Evolutionary conservation across 1,140 invertebrate species (phyloP).

Genomic region (Meteorus sp.): DNA sequence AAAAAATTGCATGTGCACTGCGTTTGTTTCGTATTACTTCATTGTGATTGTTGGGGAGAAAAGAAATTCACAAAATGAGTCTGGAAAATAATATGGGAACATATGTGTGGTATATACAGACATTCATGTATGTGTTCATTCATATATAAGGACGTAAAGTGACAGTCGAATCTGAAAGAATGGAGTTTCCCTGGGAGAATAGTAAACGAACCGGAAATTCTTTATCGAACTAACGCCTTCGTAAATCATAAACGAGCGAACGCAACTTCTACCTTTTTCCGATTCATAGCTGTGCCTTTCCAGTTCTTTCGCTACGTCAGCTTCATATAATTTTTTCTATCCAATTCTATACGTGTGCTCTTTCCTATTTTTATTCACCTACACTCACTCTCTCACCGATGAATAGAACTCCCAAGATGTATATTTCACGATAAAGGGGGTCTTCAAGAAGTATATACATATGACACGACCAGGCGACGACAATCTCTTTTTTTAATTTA

Average conservation of each 20-base stretch:
- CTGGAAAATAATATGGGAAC: too few relatives aligned
- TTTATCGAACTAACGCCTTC: conserved; percentile 50
- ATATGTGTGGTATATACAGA: too few relatives aligned
- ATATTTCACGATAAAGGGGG: conserved; percentile 9
- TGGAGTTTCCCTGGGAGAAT: conserved; percentile 40
- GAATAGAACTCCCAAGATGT: conserved; percentile 1
- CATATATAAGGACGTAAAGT: too few relatives aligned
- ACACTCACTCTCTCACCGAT: neutral
- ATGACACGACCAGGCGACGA: too few relatives aligned
- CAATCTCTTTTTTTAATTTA: neutral
- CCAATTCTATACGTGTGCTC: neutral
- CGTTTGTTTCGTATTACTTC: too few relatives aligned
- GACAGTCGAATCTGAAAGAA: conserved; percentile 40
- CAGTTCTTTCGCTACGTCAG: conserved; percentile 44
- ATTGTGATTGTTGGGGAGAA: too few relatives aligned
- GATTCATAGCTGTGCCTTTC: conserved; percentile 31
- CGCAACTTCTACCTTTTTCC: conserved; percentile 48
- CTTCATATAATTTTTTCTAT: conserved; percentile 36
- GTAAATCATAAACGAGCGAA: conserved; percentile 52
- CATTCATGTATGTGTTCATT: too few relatives aligned
- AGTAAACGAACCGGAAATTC: conserved; percentile 49
- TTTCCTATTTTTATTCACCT: conserved; percentile 8
- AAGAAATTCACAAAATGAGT: too few relatives aligned
- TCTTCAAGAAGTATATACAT: neutral
- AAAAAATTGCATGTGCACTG: too few relatives aligned